phyloP scores from a whole-genome alignment of 2,888 invertebrate species.

The Pachliopta kotzebuea region DNA sequence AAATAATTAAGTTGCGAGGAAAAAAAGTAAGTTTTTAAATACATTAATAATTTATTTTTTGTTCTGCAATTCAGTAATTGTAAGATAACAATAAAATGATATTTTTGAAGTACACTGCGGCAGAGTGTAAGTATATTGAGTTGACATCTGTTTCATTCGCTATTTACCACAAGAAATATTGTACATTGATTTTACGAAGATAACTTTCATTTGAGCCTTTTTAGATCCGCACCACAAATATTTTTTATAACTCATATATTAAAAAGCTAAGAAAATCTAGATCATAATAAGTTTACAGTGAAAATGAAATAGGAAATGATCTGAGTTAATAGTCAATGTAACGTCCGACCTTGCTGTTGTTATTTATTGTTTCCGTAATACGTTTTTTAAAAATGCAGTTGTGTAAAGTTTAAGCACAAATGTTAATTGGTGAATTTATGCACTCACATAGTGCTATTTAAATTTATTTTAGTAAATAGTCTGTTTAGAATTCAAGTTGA shows the following conservation, averaged over 20 bases:
- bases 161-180: no score
- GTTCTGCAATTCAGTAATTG: no score
- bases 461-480: no score
- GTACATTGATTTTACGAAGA: no score
- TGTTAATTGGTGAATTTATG: not conserved
- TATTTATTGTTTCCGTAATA: not conserved
- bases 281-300: not conserved
- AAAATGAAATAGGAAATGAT: not conserved
- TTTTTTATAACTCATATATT: not conserved
- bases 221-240: not conserved
- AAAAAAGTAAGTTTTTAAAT: not conserved
- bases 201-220: no score
- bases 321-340: not conserved
- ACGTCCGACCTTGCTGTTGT: not conserved
- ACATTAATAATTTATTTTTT: not conserved
- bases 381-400: not conserved
- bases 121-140: no score
- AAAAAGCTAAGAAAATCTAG: not conserved
- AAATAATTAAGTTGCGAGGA: not conserved
- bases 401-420: not conserved
- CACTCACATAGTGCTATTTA: not conserved
- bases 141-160: no score
- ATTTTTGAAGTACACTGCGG: no score
- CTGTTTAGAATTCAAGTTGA: not conserved
- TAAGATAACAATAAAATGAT: no score